Base-by-base conservation (phyloP, 2,888 invertebrate species). In the Herminia tarsipennalis region DNA sequence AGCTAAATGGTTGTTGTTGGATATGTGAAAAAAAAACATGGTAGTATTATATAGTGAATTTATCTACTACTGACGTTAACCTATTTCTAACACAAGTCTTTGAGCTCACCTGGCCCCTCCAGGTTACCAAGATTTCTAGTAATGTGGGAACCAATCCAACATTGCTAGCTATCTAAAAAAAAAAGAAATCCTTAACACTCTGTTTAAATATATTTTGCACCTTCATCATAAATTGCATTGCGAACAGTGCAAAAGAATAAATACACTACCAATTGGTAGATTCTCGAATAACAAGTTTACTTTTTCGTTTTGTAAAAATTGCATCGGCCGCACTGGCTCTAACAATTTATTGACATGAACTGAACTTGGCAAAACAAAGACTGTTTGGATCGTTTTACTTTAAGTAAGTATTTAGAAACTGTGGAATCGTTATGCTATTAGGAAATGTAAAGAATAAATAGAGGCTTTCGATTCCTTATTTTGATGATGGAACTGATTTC, bases 281-380 rank as follows among this genome's bases (percentile, higher is more conserved):
- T 54, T 55, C 58, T 52, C 53, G 53, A 57, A 69, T 66, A 72
- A 69, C 68, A 63, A 67, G 63, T 67, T 61, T 49, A 45, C 58
- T 28, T 63, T 66, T 61, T 69, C 60, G 59, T 68, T 72, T 75
- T 69, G 57, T 60, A 66, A 71, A 78, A 74, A 72, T 65, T 74
- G 71, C 72, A 72, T 51, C 61, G 60, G 47, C 57, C 57, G 67
- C 66, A 40, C 63, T 67, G 64, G 67, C 69, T 54, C 32, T 67
- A 59, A 67, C 70, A 63, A 70, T 73, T 68, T 70, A 70, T 67
- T 67, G 57, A 53, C 55, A 54, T 48, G 44, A 40, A 46, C 35
- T 56, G 42, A 50, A 32, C 46, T 51, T 49, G 24, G 40, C 25
- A 58, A 56, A 64, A 56, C 40, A 55, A 50, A 38, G 30, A 36